Percentiles rank a stretch among this genome's conserved stretches.
Conservation (phyloP, 1,140 invertebrate genomes). For the Philotrypesis tridentata region DNA sequence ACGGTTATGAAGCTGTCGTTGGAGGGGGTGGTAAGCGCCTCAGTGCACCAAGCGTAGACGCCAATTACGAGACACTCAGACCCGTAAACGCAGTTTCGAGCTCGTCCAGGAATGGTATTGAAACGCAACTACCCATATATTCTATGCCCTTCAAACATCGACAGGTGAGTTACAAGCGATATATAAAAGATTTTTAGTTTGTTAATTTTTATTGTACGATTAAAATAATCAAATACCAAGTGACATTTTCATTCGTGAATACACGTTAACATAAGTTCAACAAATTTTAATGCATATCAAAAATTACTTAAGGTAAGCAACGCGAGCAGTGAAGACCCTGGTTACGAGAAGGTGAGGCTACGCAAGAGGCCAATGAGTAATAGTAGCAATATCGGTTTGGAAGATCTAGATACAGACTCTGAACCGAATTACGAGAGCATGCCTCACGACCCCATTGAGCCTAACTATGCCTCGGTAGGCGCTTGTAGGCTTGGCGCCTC, state of each 20-base stretch:
- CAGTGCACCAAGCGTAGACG: slow-evolving; percentile 76
- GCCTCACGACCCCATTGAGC: slow-evolving; percentile 73
- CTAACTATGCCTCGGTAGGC: slow-evolving; percentile 75
- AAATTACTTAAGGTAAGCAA: slow-evolving; percentile 59
- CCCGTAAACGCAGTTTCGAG: slow-evolving; percentile 64
- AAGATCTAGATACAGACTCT: slow-evolving; percentile 70
- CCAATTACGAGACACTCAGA: slow-evolving; percentile 82
- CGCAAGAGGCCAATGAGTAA: slow-evolving; percentile 57
- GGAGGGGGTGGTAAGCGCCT: slow-evolving; percentile 7
- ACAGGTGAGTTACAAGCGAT: slow-evolving; percentile 53
- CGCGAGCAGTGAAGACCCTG: slow-evolving; percentile 68
- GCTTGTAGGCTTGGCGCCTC: slow-evolving; percentile 76
- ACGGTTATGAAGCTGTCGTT: slow-evolving; percentile 65
- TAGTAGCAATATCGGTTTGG: slow-evolving; percentile 46
- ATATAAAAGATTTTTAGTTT: background rate
- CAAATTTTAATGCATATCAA: background rate
- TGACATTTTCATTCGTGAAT: background rate
- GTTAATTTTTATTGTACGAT: background rate
- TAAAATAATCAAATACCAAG: too few species aligned
- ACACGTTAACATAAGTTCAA: background rate
- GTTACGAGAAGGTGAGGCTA: slow-evolving; percentile 68
- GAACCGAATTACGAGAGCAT: slow-evolving; percentile 83
- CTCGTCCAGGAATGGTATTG: slow-evolving; percentile 66
- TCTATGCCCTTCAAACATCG: slow-evolving; percentile 65
- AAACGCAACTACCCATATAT: slow-evolving; percentile 58